Conservation (phyloP, 2,888 invertebrate species). For the Nemotelus pantherinus region DNA sequence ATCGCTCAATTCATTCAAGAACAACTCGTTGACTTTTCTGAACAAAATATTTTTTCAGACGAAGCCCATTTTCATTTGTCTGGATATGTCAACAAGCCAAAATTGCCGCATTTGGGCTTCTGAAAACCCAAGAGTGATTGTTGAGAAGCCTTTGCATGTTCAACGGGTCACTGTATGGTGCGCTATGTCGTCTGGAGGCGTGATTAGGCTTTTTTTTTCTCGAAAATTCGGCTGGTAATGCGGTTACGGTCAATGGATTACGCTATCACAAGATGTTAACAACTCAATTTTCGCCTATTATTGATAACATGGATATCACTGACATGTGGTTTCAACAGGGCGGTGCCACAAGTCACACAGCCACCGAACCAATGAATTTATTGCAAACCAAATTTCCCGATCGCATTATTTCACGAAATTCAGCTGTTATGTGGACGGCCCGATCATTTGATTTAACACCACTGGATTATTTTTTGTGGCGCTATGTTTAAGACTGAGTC, state of each 20-base stretch:
- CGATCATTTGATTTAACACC: background rate
- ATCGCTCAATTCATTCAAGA: too few relatives aligned
- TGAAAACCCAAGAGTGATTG: too few relatives aligned
- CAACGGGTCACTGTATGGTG: too few relatives aligned
- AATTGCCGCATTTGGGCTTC: too few relatives aligned
- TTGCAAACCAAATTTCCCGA: background rate
- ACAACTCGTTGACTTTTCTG: too few relatives aligned
- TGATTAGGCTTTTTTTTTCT: background rate
- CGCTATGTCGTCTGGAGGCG: too few relatives aligned
- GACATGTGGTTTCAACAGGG: too few relatives aligned
- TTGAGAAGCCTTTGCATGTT: too few relatives aligned
- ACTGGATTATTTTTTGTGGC: background rate
- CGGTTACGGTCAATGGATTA: background rate
- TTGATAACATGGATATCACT: background rate
- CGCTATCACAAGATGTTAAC: background rate
- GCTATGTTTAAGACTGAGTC: background rate
- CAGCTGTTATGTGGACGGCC: background rate
- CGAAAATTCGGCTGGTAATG: background rate
- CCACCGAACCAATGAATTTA: background rate
- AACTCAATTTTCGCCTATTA: background rate
- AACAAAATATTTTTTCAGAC: too few relatives aligned
- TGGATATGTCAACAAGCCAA: too few relatives aligned
- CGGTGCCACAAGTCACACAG: background rate
- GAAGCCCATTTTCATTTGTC: too few relatives aligned
- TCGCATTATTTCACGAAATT: background rate